A percentile compares a stretch with the other conserved stretches of the same genome.
phyloP scores from a whole-genome alignment of 2,888 invertebrate genomes.

The Cantharis flavilabris region DNA sequence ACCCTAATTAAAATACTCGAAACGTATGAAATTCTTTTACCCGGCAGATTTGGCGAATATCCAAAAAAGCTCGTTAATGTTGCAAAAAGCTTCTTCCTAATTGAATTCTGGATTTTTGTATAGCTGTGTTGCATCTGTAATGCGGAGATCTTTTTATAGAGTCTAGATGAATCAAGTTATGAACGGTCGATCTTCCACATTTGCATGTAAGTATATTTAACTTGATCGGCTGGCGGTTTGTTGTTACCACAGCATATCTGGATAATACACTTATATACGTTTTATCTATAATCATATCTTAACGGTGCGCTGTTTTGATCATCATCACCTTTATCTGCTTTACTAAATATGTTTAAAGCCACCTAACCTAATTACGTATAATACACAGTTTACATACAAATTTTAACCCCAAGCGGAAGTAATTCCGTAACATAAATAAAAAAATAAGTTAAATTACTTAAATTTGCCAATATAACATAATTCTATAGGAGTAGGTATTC shows the following conservation, averaged over 20 bases:
- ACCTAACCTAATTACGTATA: neutral
- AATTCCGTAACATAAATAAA: neutral
- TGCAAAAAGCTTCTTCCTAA: conserved; percentile 23
- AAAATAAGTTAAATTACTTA: neutral
- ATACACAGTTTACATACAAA: neutral
- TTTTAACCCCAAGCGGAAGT: neutral
- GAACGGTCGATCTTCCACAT: conserved; percentile 12
- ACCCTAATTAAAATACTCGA: conserved; percentile 23
- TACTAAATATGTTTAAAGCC: neutral
- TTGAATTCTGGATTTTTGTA: conserved; percentile 22
- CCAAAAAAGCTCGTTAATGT: conserved; percentile 27
- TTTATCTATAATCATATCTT: conserved; percentile 7
- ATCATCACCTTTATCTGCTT: neutral
- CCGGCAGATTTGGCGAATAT: conserved; percentile 12
- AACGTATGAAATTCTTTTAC: conserved; percentile 24
- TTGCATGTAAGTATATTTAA: conserved; percentile 9
- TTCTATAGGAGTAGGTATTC: neutral
- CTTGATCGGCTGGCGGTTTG: neutral
- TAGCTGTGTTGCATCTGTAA: conserved; percentile 23
- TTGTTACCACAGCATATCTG: neutral
- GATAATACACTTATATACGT: conserved; percentile 4
- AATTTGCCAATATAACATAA: neutral
- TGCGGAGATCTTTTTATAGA: conserved; percentile 17
- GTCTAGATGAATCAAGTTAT: conserved; percentile 11
- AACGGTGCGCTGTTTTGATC: conserved; percentile 1